Evolutionary conservation across 2,113 vertebrate species (phyloP).

Genomic region (Forbesichthys papilliferus): DNA sequence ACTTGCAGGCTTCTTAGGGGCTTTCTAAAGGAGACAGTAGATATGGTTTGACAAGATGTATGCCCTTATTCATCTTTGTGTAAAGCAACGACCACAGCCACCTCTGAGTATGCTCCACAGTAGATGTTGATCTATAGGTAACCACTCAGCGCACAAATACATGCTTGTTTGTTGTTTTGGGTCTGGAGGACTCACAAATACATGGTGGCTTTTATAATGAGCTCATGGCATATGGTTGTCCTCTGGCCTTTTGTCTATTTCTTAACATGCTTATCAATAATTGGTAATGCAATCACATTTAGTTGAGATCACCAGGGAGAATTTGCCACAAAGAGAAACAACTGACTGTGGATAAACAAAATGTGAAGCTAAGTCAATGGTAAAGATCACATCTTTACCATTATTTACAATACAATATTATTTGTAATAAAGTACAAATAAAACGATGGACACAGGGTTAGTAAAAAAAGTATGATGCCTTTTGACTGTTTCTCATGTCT

Average conservation of each 20-base stretch:
- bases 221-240: slow-evolving; percentile 30
- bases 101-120: background rate
- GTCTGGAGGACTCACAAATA: slow-evolving; percentile 32
- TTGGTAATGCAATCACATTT: slow-evolving; percentile 12
- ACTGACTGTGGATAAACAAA: background rate
- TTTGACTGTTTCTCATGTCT: too few species aligned
- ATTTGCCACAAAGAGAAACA: background rate
- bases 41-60: background rate
- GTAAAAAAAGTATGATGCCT: too few species aligned
- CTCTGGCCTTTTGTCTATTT: slow-evolving; percentile 53
- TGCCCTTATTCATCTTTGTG: background rate
- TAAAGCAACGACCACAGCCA: background rate
- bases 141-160: background rate
- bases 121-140: background rate
- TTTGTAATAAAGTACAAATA: too few species aligned
- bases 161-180: slow-evolving; percentile 14
- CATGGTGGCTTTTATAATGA: slow-evolving; percentile 36
- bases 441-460: too few species aligned
- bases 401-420: too few species aligned
- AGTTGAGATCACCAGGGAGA: slow-evolving; percentile 25
- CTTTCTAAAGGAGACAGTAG: slow-evolving; percentile 4
- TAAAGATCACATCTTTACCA: too few species aligned
- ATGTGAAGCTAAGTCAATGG: background rate
- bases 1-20: background rate
- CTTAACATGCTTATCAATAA: slow-evolving; percentile 35